phyloP scores from a whole-genome alignment of 2,113 vertebrate species.

The Hemichromis elongatus region DNA sequence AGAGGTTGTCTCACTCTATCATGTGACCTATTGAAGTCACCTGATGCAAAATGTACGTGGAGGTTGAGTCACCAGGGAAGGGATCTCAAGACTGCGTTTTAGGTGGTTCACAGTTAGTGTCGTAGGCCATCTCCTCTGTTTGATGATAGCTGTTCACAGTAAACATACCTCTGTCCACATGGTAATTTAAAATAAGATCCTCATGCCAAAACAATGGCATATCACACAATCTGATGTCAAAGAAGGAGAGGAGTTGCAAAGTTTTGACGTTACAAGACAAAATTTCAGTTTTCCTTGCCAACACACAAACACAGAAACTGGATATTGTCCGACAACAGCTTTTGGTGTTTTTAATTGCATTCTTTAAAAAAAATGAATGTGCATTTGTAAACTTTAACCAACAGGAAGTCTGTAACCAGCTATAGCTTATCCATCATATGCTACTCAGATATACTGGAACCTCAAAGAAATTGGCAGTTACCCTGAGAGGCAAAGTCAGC shows the following conservation, averaged over 20 bases:
- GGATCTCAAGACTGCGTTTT: background rate
- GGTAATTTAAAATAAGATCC: background rate
- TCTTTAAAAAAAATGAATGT: background rate
- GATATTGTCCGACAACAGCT: background rate
- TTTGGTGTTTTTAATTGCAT: background rate
- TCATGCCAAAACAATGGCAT: background rate
- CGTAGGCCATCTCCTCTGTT: background rate
- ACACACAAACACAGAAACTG: background rate
- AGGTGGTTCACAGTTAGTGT: background rate
- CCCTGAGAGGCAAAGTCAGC: background rate
- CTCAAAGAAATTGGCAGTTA: background rate
- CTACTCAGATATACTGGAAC: background rate
- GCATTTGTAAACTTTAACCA: background rate
- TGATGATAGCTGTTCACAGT: background rate
- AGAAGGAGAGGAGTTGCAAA: background rate
- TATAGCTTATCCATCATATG: background rate
- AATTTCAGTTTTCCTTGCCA: background rate
- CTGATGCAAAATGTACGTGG: background rate
- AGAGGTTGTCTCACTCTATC: background rate
- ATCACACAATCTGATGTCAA: background rate
- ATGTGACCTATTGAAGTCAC: background rate
- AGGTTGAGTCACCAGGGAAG: background rate
- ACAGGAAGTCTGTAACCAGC: background rate
- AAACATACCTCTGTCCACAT: background rate
- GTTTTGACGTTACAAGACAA: background rate